Conservation (phyloP, 92 coral and sea anemone species). For the Porites evermanni region DNA sequence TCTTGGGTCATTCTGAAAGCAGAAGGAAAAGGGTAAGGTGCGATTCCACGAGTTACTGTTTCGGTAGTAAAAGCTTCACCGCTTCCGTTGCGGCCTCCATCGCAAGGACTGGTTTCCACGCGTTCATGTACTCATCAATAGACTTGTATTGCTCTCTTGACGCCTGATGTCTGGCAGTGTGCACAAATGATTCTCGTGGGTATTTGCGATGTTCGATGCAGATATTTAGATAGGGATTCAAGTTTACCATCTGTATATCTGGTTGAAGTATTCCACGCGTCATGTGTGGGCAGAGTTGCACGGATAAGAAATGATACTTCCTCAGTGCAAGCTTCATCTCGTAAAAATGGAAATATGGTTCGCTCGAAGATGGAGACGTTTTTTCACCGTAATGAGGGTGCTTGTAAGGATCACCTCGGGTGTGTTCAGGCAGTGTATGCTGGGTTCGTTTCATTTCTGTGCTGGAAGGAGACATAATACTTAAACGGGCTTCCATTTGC, state of each 20-base stretch:
- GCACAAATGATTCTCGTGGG: conserved; percentile 83
- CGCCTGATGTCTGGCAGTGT: conserved; percentile 64
- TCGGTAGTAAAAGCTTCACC: no score
- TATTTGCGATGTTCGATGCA: conserved; percentile 89
- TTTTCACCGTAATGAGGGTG: conserved; percentile 53
- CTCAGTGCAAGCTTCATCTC: conserved; percentile 53
- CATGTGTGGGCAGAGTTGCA: conserved; percentile 77
- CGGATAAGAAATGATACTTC: conserved; percentile 66
- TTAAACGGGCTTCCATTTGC: neutral
- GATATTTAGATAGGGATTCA: conserved; percentile 64
- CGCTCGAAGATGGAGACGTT: neutral
- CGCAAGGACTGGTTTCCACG: conserved; percentile 90
- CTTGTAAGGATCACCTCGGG: conserved; percentile 29
- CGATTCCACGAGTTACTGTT: no score
- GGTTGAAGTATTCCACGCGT: conserved; percentile 74
- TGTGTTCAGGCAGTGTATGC: neutral
- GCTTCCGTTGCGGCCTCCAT: conserved; percentile 91
- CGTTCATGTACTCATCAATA: conserved; percentile 63
- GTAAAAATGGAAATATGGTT: conserved; percentile 65
- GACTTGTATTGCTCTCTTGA: conserved; percentile 51
- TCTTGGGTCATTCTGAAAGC: no score
- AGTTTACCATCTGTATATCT: conserved; percentile 80
- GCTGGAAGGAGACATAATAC: neutral
- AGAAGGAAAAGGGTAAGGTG: no score
- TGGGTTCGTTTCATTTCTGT: neutral